phyloP scores from a whole-genome alignment of 2,888 invertebrate genomes.

The Catotricha subobsoleta region DNA sequence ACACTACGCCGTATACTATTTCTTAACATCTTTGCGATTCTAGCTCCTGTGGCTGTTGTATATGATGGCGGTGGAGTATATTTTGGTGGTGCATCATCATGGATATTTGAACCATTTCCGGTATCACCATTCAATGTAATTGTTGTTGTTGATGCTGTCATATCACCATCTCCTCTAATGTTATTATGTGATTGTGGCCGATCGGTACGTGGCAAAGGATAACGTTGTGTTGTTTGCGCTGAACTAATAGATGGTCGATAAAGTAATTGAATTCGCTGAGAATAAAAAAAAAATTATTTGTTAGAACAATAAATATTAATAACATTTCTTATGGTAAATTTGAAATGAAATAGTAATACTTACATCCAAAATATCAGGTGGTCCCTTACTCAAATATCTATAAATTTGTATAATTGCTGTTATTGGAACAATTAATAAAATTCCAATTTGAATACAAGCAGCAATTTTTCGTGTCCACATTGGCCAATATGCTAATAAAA shows the following conservation, averaged over 20 bases:
- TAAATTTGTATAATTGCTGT: constrained; percentile 42
- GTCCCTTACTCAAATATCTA: constrained; percentile 62
- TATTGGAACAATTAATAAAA: constrained; percentile 48
- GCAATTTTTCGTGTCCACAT: constrained; percentile 64
- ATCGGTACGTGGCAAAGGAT: not conserved
- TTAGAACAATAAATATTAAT: constrained; percentile 1
- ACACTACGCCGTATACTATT: constrained; percentile 66
- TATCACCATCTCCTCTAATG: constrained; percentile 9
- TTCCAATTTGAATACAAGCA: constrained; percentile 54
- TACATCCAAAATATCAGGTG: constrained; percentile 75
- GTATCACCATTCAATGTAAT: constrained; percentile 13
- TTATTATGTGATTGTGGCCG: constrained; percentile 3
- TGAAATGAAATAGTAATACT: constrained; percentile 21
- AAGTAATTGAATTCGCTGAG: constrained; percentile 63
- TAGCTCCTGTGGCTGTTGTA: constrained; percentile 76
- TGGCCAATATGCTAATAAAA: constrained; percentile 51
- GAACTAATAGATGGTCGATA: constrained; percentile 50
- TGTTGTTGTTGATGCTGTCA: constrained; percentile 11
- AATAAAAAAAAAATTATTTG: constrained; percentile 2
- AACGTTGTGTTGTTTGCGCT: constrained; percentile 1
- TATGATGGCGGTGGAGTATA: constrained; percentile 88
- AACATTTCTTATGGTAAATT: not conserved
- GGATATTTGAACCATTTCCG: constrained; percentile 17
- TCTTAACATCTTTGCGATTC: constrained; percentile 54
- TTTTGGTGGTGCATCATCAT: constrained; percentile 71